Conservation (phyloP, 2,888 invertebrate species). For the Cheilosia grossa region DNA sequence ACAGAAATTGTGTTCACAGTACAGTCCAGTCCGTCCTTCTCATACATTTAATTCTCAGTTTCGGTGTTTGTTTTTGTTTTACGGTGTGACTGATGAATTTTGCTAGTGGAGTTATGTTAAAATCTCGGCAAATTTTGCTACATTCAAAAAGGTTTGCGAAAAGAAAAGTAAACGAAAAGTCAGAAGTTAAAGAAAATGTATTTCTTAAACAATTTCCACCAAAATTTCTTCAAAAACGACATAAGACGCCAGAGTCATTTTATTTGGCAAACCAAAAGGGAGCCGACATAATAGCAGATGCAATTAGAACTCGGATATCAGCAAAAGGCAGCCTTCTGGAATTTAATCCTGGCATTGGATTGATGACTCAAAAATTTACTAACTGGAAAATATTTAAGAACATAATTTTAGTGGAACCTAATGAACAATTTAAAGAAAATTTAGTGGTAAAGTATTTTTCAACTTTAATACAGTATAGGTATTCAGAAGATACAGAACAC, state of each 20-base stretch:
- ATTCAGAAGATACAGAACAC: too few relatives aligned
- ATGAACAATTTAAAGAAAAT: constrained; percentile 83
- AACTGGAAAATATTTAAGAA: constrained; percentile 83
- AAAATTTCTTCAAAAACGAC: constrained; percentile 79
- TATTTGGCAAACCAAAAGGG: constrained; percentile 79
- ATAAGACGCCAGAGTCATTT: constrained; percentile 77
- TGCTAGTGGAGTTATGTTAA: not conserved
- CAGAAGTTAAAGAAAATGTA: constrained; percentile 13
- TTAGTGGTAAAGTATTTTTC: constrained; percentile 78
- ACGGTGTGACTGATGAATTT: not conserved
- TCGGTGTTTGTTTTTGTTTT: not conserved
- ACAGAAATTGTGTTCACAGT: too few relatives aligned
- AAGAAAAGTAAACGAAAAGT: not conserved
- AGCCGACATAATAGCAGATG: constrained; percentile 78
- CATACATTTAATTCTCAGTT: too few relatives aligned
- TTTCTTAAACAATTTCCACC: constrained; percentile 77
- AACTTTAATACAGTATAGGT: too few relatives aligned
- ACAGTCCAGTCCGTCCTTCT: too few relatives aligned
- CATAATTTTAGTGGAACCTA: constrained; percentile 86
- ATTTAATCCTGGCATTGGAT: constrained; percentile 88
- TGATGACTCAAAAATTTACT: constrained; percentile 85
- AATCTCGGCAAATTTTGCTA: not conserved
- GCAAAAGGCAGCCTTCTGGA: constrained; percentile 84
- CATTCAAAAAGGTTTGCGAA: constrained; percentile 28
- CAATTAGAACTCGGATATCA: constrained; percentile 77